These are phyloP conservation scores for Lagocephalus sceleratus DNA, from an alignment of 2,797 vertebrate species.

Conservation along the genomic window DNA sequence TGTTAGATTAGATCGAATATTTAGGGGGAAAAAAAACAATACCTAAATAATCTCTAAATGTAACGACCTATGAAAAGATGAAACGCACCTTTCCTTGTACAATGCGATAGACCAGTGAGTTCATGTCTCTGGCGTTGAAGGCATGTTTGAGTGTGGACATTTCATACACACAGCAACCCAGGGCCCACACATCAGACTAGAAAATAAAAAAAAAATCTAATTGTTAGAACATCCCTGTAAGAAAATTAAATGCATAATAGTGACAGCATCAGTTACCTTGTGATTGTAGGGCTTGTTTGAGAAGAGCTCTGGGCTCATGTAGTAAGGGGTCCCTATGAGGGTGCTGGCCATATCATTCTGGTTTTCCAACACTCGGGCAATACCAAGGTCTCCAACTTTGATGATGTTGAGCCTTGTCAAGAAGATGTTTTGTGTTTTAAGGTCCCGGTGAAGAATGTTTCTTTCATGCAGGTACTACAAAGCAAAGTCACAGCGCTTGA, in stretches of 20 bases:
- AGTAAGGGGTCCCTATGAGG: slow-evolving; percentile 96
- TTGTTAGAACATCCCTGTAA: background rate
- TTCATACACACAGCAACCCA: slow-evolving; percentile 98
- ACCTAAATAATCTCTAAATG: background rate
- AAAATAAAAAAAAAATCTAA: slow-evolving; percentile 18
- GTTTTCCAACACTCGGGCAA: slow-evolving; percentile 91
- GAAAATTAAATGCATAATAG: background rate
- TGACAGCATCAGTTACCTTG: slow-evolving; percentile 77
- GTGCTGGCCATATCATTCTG: slow-evolving; percentile 97
- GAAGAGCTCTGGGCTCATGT: slow-evolving; percentile 98
- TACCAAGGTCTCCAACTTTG: slow-evolving; percentile 97
- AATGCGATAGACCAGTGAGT: slow-evolving; percentile 94
- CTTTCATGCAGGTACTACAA: slow-evolving; percentile 94
- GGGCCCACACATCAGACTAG: slow-evolving; percentile 96
- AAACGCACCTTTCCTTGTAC: slow-evolving; percentile 93
- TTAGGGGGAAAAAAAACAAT: background rate
- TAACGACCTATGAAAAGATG: background rate
- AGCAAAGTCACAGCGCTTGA: slow-evolving; percentile 4
- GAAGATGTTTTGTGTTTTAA: slow-evolving; percentile 99
- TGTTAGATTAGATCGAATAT: background rate
- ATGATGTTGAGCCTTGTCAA: slow-evolving; percentile 94
- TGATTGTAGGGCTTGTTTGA: slow-evolving; percentile 97
- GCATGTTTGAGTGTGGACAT: slow-evolving; percentile 97
- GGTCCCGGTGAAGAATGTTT: slow-evolving; percentile 92
- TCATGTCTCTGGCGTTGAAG: slow-evolving; percentile 99